Evolutionary conservation across 2,888 invertebrate genomes (phyloP).

Genomic region (Lampropteryx suffumata): DNA sequence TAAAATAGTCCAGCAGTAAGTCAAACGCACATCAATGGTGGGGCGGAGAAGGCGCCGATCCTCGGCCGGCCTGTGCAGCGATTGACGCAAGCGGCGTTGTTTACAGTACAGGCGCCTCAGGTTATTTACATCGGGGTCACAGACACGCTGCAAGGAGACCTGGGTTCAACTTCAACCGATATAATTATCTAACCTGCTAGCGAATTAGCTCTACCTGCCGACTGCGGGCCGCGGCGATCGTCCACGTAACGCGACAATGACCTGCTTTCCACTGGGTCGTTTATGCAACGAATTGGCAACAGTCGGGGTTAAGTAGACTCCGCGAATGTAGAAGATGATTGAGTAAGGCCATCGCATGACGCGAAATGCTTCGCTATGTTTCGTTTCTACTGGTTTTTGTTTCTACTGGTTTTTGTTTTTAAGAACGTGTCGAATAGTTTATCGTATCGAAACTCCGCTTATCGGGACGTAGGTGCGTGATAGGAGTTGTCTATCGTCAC

Average conservation of each 20-base stretch:
- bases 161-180: slow-evolving; percentile 73
- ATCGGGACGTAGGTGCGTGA: slow-evolving; percentile 62
- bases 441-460: slow-evolving; percentile 57
- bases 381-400: slow-evolving; percentile 33
- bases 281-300: slow-evolving; percentile 76
- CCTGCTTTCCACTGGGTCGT: slow-evolving; percentile 75
- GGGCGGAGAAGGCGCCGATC: slow-evolving; percentile 36
- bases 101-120: slow-evolving; percentile 76
- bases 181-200: slow-evolving; percentile 71
- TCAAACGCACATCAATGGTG: slow-evolving; percentile 57
- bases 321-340: slow-evolving; percentile 54
- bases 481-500: slow-evolving; percentile 63
- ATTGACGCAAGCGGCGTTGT: slow-evolving; percentile 78
- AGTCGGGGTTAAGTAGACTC: slow-evolving; percentile 60
- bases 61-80: slow-evolving; percentile 44
- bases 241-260: slow-evolving; percentile 72
- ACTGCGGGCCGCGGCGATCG: slow-evolving; percentile 44
- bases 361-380: slow-evolving; percentile 37
- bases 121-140: slow-evolving; percentile 83
- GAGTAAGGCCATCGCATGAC: slow-evolving; percentile 56
- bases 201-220: slow-evolving; percentile 47
- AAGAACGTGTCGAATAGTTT: slow-evolving; percentile 45
- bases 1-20: slow-evolving; percentile 55
- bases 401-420: slow-evolving; percentile 33
- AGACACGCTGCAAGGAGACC: slow-evolving; percentile 78